These are phyloP conservation scores for Cyanoderma ruficeps DNA, from an alignment of 2,113 vertebrate genomes.

Conservation along the genomic window DNA sequence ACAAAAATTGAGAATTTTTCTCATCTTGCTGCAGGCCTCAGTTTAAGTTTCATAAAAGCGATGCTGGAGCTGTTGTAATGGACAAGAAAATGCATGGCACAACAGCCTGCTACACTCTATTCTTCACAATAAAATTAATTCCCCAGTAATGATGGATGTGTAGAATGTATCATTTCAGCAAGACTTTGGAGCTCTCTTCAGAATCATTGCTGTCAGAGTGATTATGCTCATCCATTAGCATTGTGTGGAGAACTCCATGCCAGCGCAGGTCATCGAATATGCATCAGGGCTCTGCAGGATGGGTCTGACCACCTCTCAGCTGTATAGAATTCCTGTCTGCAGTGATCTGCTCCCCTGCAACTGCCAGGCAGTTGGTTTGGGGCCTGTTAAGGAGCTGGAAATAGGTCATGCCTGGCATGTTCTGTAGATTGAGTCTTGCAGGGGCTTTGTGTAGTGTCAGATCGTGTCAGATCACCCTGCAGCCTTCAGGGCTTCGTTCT, in stretches of 20 bases:
- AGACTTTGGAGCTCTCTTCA: slow-evolving; percentile 12
- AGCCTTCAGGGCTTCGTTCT: neutral
- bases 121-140: slow-evolving; percentile 36
- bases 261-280: neutral
- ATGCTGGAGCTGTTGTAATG: neutral
- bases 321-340: neutral
- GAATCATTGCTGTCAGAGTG: slow-evolving; percentile 22
- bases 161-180: slow-evolving; percentile 36
- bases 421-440: neutral
- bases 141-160: neutral
- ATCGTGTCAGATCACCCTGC: neutral
- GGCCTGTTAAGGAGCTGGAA: neutral
- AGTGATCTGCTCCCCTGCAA: neutral
- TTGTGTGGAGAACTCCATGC: neutral
- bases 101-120: neutral
- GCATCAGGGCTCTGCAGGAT: neutral
- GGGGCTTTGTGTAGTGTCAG: neutral
- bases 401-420: neutral
- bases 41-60: neutral
- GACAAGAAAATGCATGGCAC: slow-evolving; percentile 6
- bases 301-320: neutral
- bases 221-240: slow-evolving; percentile 38
- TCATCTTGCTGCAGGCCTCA: neutral
- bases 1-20: slow-evolving; percentile 16
- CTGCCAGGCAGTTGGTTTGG: neutral